Evolutionary conservation across 1,140 invertebrate genomes (phyloP).

Genomic region (Pogonomyrmex californicus): DNA sequence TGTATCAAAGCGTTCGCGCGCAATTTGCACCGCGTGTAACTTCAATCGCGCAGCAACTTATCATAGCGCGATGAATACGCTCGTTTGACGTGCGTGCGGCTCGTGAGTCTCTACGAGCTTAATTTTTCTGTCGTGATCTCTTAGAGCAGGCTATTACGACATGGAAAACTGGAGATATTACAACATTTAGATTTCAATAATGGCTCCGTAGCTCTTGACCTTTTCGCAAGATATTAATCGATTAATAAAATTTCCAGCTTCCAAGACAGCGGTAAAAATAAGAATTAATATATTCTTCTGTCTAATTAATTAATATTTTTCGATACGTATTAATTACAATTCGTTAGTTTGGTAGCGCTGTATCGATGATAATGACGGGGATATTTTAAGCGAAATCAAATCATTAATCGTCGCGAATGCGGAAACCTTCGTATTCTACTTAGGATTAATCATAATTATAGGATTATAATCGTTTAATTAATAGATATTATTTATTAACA

Average conservation of each 20-base stretch:
- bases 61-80: background rate
- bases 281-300: background rate
- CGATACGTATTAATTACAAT: background rate
- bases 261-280: background rate
- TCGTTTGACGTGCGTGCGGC: background rate
- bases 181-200: background rate
- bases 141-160: background rate
- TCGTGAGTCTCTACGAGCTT: background rate
- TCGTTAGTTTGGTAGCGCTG: background rate
- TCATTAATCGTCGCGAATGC: background rate
- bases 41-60: background rate
- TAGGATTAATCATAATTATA: slow-evolving; percentile 19
- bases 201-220: background rate
- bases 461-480: slow-evolving; percentile 3
- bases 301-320: background rate
- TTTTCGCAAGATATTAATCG: background rate
- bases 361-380: background rate
- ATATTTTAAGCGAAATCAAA: no score
- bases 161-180: background rate
- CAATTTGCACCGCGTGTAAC: slow-evolving; percentile 7
- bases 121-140: background rate
- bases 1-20: background rate
- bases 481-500: slow-evolving; percentile 5
- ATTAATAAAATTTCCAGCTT: background rate
- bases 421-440: slow-evolving; percentile 3